Conservation (phyloP, 2,113 vertebrate genomes). For the Zapus hudsonius region DNA sequence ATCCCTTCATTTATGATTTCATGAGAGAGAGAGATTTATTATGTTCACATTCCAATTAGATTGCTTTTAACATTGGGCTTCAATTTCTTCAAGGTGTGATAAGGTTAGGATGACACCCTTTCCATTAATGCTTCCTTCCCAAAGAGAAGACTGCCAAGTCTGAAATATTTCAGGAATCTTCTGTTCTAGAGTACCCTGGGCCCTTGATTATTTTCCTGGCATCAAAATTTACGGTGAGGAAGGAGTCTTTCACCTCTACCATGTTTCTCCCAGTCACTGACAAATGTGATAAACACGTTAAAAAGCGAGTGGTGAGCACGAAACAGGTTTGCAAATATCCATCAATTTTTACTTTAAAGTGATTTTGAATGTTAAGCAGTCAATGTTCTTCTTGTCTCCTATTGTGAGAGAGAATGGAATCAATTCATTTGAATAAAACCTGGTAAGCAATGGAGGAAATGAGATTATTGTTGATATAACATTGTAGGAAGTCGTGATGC, state of each 20-base stretch:
- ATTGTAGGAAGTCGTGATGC: background rate
- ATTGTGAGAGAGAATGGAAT: background rate
- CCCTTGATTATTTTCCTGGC: background rate
- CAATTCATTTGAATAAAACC: background rate
- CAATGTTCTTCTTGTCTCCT: background rate
- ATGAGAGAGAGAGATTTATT: background rate
- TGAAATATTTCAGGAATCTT: background rate
- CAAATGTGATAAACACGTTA: background rate
- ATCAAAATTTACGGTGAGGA: background rate
- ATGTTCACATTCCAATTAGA: background rate
- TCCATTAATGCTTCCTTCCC: background rate
- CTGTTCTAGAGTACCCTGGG: background rate
- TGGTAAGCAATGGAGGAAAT: background rate
- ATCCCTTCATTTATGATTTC: background rate
- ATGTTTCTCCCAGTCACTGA: background rate
- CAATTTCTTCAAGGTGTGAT: background rate
- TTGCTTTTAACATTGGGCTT: background rate
- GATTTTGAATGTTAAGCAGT: slow-evolving; percentile 39
- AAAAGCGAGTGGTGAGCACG: background rate
- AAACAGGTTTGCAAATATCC: background rate
- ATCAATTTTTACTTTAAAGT: background rate
- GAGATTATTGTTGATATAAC: background rate
- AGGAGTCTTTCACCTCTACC: background rate
- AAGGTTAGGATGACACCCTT: background rate
- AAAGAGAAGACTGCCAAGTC: background rate